phyloP scores from a whole-genome alignment of 2,113 vertebrate species.

The Hepsetus odoe region DNA sequence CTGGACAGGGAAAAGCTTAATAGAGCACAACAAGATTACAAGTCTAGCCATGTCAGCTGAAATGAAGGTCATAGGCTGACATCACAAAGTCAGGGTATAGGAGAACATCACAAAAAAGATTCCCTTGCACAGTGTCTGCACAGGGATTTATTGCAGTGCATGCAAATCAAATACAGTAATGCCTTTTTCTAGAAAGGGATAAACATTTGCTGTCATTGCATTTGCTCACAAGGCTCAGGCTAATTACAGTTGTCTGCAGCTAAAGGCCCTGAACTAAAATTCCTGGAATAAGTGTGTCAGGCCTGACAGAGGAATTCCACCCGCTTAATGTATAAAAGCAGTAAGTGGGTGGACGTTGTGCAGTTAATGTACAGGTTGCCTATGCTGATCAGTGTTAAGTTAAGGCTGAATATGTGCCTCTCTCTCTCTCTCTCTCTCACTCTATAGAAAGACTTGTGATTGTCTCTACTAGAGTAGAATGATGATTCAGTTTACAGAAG shows the following conservation, averaged over 20 bases:
- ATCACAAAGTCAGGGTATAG: not conserved
- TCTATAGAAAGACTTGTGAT: not conserved
- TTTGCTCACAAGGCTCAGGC: not conserved
- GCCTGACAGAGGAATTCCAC: not conserved
- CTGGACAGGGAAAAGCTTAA: not conserved
- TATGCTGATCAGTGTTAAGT: not conserved
- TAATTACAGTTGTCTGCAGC: slow-evolving; percentile 1
- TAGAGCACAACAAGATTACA: not conserved
- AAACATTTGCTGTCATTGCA: not conserved
- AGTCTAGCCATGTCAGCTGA: not conserved
- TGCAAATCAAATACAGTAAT: not conserved
- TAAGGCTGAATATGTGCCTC: not conserved
- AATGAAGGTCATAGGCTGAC: not conserved
- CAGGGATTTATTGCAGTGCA: not conserved
- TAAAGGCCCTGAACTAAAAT: not conserved
- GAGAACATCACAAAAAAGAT: not conserved
- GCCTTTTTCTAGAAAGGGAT: not conserved
- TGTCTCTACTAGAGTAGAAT: not conserved
- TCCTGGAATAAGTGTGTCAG: slow-evolving; percentile 4
- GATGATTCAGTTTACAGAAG: slow-evolving; percentile 5
- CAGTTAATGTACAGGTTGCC: not conserved
- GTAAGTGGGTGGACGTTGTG: slow-evolving; percentile 9
- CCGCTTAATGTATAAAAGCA: not conserved
- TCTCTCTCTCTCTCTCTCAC: not conserved
- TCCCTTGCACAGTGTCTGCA: not conserved